Conservation (phyloP, 53 echinoderm and acorn worm species). For the Hippasteria phrygiana region DNA sequence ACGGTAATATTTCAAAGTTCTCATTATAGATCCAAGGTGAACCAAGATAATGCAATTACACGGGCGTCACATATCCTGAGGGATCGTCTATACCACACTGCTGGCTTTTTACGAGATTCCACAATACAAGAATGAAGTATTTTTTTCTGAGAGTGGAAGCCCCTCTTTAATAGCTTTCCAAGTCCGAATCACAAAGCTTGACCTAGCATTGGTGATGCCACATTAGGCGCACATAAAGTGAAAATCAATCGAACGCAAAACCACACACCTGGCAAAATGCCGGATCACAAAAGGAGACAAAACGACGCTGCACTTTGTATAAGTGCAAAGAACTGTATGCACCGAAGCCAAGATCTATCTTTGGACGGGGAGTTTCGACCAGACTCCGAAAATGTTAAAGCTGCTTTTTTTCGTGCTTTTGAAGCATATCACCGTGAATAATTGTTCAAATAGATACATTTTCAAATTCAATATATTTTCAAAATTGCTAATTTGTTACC, state of each 20-base stretch:
- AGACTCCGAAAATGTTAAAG: too few relatives aligned
- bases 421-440: too few relatives aligned
- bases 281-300: too few relatives aligned
- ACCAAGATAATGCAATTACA: neutral
- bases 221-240: conserved; percentile 26
- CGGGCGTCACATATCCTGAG: neutral
- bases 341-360: too few relatives aligned
- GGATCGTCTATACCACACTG: conserved; percentile 13
- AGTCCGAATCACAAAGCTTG: conserved; percentile 33
- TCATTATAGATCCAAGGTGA: conserved; percentile 11
- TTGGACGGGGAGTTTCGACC: too few relatives aligned
- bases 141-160: neutral
- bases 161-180: neutral
- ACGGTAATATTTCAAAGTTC: neutral
- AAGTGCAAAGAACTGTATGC: too few relatives aligned
- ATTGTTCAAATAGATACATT: too few relatives aligned
- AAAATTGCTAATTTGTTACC: too few relatives aligned
- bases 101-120: neutral
- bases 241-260: neutral
- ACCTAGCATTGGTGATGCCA: conserved; percentile 32
- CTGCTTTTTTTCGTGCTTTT: too few relatives aligned
- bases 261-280: neutral
- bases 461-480: too few relatives aligned
- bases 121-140: conserved; percentile 41
- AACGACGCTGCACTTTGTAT: too few relatives aligned